These are phyloP conservation scores for Habrosyne pyritoides DNA, from an alignment of 2,888 invertebrate genomes.

Conservation along the genomic window DNA sequence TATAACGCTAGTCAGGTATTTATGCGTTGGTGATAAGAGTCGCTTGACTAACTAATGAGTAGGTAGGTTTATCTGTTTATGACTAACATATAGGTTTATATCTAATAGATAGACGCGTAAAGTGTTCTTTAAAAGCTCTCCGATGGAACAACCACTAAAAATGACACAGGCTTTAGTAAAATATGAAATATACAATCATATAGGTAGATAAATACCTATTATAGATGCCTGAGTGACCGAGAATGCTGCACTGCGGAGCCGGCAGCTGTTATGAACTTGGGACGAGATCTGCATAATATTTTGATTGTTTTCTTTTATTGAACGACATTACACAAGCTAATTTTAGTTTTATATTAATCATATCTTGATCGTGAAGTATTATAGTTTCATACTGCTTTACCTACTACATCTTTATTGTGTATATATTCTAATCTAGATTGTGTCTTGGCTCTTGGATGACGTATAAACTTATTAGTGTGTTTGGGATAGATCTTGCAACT, in stretches of 20 bases:
- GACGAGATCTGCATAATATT: constrained; percentile 31
- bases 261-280: constrained; percentile 38
- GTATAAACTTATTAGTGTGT: too few relatives aligned
- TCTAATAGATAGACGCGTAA: neutral
- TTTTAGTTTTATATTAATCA: neutral
- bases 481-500: too few relatives aligned
- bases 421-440: too few relatives aligned
- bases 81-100: constrained; percentile 14
- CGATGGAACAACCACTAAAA: neutral
- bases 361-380: neutral
- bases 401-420: too few relatives aligned
- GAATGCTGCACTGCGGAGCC: constrained; percentile 43
- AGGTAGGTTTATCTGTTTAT: constrained; percentile 25
- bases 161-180: neutral
- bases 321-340: neutral
- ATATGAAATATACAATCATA: neutral
- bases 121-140: constrained; percentile 2
- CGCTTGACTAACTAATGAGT: constrained; percentile 37
- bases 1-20: constrained; percentile 43
- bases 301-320: constrained; percentile 16
- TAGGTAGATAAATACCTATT: neutral
- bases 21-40: constrained; percentile 41
- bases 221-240: constrained; percentile 17
- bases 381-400: neutral
- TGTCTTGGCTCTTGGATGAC: too few relatives aligned